Evolutionary conservation across 2,113 vertebrate genomes (phyloP).

Genomic region (Grammomys surdaster): DNA sequence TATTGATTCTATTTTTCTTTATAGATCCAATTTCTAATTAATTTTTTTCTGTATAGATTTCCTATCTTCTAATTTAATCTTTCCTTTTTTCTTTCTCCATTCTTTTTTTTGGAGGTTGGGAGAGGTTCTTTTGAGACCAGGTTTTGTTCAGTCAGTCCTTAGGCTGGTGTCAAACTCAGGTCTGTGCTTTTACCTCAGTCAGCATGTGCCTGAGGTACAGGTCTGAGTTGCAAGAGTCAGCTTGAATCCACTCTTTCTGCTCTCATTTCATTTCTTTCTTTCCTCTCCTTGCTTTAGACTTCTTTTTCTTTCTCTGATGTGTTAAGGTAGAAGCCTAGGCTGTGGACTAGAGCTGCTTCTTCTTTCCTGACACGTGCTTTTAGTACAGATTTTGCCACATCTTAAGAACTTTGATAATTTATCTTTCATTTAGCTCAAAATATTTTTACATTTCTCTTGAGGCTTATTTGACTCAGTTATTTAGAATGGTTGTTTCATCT

Average conservation of each 20-base stretch:
- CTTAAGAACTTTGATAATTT: background rate
- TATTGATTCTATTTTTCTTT: background rate
- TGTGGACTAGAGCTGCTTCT: background rate
- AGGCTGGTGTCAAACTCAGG: background rate
- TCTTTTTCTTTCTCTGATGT: background rate
- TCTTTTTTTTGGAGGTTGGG: background rate
- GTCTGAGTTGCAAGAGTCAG: background rate
- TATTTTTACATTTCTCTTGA: slow-evolving; percentile 36
- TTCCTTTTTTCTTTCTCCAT: background rate
- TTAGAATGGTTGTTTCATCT: slow-evolving; percentile 22
- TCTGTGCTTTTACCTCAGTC: background rate
- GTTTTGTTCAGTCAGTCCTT: background rate
- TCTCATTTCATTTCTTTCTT: slow-evolving; percentile 11
- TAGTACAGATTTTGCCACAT: background rate
- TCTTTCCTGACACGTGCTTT: background rate
- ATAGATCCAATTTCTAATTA: background rate
- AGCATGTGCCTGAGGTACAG: background rate
- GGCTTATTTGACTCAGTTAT: background rate
- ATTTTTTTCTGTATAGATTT: background rate
- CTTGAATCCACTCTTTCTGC: background rate
- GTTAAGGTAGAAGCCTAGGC: background rate
- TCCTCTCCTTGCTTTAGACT: slow-evolving; percentile 17
- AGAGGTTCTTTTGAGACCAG: background rate
- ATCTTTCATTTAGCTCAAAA: slow-evolving; percentile 35
- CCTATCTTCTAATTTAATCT: background rate